Conservation (phyloP, 2,888 invertebrate species). For the Lomographa bimaculata region DNA sequence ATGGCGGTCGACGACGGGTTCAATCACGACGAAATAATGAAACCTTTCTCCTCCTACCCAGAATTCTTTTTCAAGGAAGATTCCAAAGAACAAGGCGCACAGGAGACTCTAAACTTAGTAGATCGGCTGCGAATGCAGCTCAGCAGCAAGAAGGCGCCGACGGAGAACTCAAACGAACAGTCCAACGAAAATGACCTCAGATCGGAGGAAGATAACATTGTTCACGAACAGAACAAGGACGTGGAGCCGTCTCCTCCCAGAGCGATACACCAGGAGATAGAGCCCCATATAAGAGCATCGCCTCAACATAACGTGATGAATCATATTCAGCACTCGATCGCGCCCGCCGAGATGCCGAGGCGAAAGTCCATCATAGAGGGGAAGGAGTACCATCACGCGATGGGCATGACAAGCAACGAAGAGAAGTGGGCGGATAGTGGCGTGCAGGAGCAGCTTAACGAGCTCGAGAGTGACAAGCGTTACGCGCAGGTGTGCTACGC, state of each 20-base stretch:
- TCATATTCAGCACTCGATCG: conserved; percentile 34
- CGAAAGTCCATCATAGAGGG: conserved; percentile 33
- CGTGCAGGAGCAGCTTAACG: conserved; percentile 47
- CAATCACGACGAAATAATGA: conserved; percentile 85
- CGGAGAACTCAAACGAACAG: conserved; percentile 72
- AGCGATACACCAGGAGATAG: conserved; percentile 32
- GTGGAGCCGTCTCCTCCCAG: conserved; percentile 32
- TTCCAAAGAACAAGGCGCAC: conserved; percentile 90
- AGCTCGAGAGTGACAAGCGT: conserved; percentile 47
- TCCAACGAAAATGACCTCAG: conserved; percentile 49
- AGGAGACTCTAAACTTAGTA: conserved; percentile 92
- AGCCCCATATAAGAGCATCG: conserved; percentile 37
- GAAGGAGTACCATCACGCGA: conserved; percentile 48
- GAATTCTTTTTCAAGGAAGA: conserved; percentile 89
- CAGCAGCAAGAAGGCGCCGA: conserved; percentile 86
- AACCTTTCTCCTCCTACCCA: conserved; percentile 86
- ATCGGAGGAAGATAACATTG: conserved; percentile 45
- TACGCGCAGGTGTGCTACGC: conserved; percentile 53
- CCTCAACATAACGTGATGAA: conserved; percentile 43
- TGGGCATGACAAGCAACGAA: conserved; percentile 55
- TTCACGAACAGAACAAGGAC: conserved; percentile 44
- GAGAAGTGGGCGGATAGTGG: conserved; percentile 62
- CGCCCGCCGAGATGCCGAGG: conserved; percentile 17
- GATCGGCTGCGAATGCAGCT: conserved; percentile 91
- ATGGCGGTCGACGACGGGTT: conserved; percentile 86